Evolutionary conservation across 2,888 invertebrate genomes (phyloP), one percentile per base, ranked within the genome.

Genomic region (Omphaloscelis lunosa): DNA sequence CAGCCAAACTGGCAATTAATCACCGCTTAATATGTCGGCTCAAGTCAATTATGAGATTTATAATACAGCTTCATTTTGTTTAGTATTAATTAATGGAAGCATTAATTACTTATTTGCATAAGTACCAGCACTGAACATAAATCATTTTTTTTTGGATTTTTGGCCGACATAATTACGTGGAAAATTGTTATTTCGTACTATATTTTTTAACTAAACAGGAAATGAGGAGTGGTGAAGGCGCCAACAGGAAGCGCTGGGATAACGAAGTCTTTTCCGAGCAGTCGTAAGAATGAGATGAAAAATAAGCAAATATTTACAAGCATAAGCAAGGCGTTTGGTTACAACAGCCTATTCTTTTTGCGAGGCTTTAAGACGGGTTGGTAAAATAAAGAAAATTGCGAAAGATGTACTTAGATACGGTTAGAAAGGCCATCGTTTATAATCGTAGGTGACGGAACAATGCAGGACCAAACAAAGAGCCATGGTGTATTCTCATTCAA

Each of bases 1-100:
- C 77, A 67, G 68, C 61, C 66, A 70, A 66, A 75, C 83, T 68
- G 39, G 77, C 66, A 72, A 89, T 88, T 88, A 84, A 89, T 89
- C 88, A 86, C 77, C 39, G 62, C 69, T 58, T 79, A 68, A 71
- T 80, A 80, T 74, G 76, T 75, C 74, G 74, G 83, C 80, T 72
- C 70, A 75, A 78, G 70, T 71, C 83, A 80, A 87, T 85, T 81
- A 79, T 65, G 29, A 77, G 70, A 77, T 81, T 78, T 74, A 80
- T 77, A 78, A 72, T 39, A 74, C 48, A 72, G 70, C 74, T 72
- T 79, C 63, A 83, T 81, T 84, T 78, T 76, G n/a, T 65, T 77
- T 63, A 61, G 34, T 77, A 80, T 61, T 80, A 70, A 86, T 86
- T 79, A 83, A 73, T 78, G 65, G 34, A 39, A 29, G 76, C 48